A percentile compares a stretch with the other conserved stretches of the same genome.
Conservation (phyloP, 1,140 invertebrate species). For the Acromyrmex charruanus region DNA sequence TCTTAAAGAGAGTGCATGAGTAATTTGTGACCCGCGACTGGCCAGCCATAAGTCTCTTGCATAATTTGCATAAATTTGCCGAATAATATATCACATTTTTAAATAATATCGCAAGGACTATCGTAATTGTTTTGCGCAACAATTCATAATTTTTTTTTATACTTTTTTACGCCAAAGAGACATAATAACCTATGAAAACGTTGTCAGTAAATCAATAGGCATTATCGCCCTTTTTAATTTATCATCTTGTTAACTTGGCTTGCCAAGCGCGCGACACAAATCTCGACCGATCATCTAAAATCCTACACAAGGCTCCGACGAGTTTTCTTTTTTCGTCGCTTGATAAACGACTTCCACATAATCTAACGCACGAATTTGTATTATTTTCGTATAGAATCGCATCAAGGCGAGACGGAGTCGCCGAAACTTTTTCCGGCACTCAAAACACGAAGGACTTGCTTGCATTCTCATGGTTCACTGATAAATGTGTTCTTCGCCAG, state of each 20-base stretch:
- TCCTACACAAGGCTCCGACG: slow-evolving; percentile 80
- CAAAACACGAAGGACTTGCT: slow-evolving; percentile 31
- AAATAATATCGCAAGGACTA: neutral
- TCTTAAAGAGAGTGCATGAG: slow-evolving; percentile 83
- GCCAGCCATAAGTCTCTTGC: slow-evolving; percentile 47
- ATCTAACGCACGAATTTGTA: slow-evolving; percentile 82
- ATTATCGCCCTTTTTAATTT: neutral
- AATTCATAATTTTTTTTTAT: neutral
- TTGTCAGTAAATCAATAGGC: neutral
- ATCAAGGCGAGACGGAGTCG: slow-evolving; percentile 72
- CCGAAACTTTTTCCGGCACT: slow-evolving; percentile 28
- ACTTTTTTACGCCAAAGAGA: neutral
- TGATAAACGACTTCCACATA: slow-evolving; percentile 80
- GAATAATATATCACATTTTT: neutral
- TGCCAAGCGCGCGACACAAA: slow-evolving; percentile 61
- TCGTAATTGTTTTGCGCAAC: neutral
- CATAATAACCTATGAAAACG: slow-evolving; percentile 3
- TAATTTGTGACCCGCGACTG: slow-evolving; percentile 72
- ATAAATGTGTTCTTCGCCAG: slow-evolving; percentile 6
- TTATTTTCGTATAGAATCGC: slow-evolving; percentile 73
- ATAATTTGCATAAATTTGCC: neutral
- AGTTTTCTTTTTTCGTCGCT: slow-evolving; percentile 72
- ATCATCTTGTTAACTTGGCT: slow-evolving; percentile 52
- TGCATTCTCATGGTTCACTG: slow-evolving; percentile 10
- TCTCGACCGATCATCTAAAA: slow-evolving; percentile 77